Evolutionary conservation across 1,140 invertebrate genomes (phyloP), one percentile per base, ranked within the genome.

Genomic region (Drusus annulatus): DNA sequence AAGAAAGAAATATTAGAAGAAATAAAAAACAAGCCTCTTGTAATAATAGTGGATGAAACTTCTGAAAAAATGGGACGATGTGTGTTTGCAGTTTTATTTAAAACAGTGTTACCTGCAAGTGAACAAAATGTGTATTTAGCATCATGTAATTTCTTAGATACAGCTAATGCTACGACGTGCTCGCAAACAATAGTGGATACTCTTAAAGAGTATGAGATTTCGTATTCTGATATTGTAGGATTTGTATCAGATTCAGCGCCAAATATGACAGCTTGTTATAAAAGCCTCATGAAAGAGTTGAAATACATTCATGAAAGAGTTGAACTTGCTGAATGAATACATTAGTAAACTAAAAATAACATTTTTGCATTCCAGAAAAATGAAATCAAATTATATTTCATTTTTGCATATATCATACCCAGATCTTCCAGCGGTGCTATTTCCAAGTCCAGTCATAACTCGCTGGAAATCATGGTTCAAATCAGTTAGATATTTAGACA

Each of bases 161-260:
- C 68, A 6, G 78, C 78, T 28, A 79, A 79, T 79, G 78, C 78
- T 73, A 73, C 65, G n/a, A 79, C 78, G n/a, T 79, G 69, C 28
- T 73, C 15, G 36, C 69, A 79, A 74, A 73, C 68, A 62, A 74
- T 73, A 58, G 68, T 79, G 58, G 78, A 79, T 65, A 73, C 78
- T 73, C 51, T 79, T 17, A 79, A 74, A 79, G 77, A 78, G 10
- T 74, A 79, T 79, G 68, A 79, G n/a, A 74, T 79, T 79, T 69
- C 65, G 19, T 69, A 69, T 69, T 36, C 25, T 31, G 19, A 69
- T 50, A 69, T 69, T 31, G 28, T 69, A 50, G 21, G 65, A 50
- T 69, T 69, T 60, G 65, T 79, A 50, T 79, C 78, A 58, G 65
- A 79, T 62, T 79, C 23, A 23, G 78, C 78, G 4, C 63, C 65